Base-by-base conservation (phyloP, 2,888 invertebrate genomes). In the Crocallis elinguaria region DNA sequence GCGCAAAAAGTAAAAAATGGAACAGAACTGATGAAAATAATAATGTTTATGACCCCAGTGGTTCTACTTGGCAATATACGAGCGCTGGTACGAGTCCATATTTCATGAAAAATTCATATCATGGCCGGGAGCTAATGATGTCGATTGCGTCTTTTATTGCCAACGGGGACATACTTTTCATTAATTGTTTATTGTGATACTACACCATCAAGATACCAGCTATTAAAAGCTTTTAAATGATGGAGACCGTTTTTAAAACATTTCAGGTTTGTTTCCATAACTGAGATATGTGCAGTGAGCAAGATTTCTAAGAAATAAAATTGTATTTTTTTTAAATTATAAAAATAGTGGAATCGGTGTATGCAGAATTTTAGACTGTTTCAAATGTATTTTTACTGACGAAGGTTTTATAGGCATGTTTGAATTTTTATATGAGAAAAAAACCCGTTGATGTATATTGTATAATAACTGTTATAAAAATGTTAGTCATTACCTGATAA, bases 71-170 rank as follows among this genome's bases (percentile, higher is more conserved):
- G 73, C 74, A 74, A 77, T 80, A 77, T 81, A 77, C 75, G 73
- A 74, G 71, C 71, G 68, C 73, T 75, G n/a, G 71, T 79, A 77
- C 75, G 75, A 75, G 79, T 73, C 74, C 77, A 87, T 87, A 88
- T 88, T 84, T 88, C 88, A 90, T 89, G 89, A 90, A 90, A 90
- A 87, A 90, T 89, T 89, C 89, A 89, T 89, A 85, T 75, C 79
- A 74, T 75, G 76, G 75, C 73, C 67, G 75, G 71, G 71, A 75
- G 82, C 86, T 90, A 90, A 90, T 88, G 88, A 90, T 82, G 86
- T 77, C 72, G 82, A 83, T 82, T 79, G 81, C 83, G 82, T 84
- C 82, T 86, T 85, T 88, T 86, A 88, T 85, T 84, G 82, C 84
- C 79, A 70, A 70, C 69, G 71, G 75, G 77, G 78, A 85, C 82